phyloP scores from a whole-genome alignment of 2,797 vertebrate genomes.

The Premnoplex brunnescens region DNA sequence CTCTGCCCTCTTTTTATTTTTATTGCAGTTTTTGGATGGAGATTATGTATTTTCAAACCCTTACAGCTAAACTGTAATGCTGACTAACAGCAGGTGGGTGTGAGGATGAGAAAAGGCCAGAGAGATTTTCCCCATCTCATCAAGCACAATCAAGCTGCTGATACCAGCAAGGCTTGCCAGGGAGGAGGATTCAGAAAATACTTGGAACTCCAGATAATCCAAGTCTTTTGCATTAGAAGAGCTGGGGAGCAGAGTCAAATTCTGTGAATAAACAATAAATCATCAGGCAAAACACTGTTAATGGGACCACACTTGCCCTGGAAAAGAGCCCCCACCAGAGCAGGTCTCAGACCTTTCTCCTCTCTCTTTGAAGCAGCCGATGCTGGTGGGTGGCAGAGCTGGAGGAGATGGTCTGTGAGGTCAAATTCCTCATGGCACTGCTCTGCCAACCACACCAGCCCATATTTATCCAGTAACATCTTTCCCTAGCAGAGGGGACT shows the following conservation, averaged over 20 bases:
- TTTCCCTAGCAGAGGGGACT: background rate
- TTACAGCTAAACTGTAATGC: background rate
- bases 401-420: background rate
- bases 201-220: background rate
- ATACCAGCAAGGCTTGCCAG: background rate
- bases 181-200: background rate
- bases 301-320: background rate
- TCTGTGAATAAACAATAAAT: background rate
- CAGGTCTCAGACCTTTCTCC: background rate
- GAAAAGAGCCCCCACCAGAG: background rate
- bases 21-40: background rate
- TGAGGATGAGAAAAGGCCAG: background rate
- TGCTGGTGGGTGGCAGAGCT: background rate
- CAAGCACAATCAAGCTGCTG: accelerated
- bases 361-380: background rate
- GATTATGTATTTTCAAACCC: background rate
- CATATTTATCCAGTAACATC: accelerated
- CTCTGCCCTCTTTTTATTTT: background rate
- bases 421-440: background rate
- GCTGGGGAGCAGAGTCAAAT: background rate
- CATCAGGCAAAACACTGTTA: background rate
- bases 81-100: background rate
- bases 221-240: background rate
- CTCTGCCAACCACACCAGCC: background rate
- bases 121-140: background rate